Percentiles rank a stretch among this genome's conserved stretches.
Conservation (phyloP, 2,888 invertebrate genomes). For the Caenorhabditis afra region DNA sequence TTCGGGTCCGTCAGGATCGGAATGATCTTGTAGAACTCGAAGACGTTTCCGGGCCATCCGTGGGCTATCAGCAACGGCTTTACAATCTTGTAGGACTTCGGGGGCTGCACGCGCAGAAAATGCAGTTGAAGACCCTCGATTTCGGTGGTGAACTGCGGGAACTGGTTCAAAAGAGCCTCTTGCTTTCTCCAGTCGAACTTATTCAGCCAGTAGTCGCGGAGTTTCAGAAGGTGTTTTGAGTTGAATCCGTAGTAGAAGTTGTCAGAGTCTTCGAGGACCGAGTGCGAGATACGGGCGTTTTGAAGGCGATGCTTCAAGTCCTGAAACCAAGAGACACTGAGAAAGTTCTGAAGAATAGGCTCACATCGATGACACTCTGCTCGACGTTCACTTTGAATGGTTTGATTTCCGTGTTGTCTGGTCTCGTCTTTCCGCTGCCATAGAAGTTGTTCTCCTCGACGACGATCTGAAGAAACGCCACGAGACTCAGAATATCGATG, state of each 20-base stretch:
- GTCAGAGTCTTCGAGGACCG: slow-evolving; percentile 81
- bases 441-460: slow-evolving; percentile 71
- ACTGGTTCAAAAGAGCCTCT: slow-evolving; percentile 86
- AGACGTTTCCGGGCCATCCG: slow-evolving; percentile 90
- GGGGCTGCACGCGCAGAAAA: slow-evolving; percentile 85
- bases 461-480: slow-evolving; percentile 62
- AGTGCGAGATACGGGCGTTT: slow-evolving; percentile 77
- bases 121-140: slow-evolving; percentile 87
- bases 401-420: slow-evolving; percentile 68
- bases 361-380: slow-evolving; percentile 63
- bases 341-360: not conserved
- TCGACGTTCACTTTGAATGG: slow-evolving; percentile 73
- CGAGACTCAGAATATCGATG: not conserved
- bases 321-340: slow-evolving; percentile 16
- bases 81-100: slow-evolving; percentile 75
- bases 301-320: slow-evolving; percentile 82
- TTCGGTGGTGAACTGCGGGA: slow-evolving; percentile 87
- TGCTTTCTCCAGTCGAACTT: slow-evolving; percentile 87
- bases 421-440: slow-evolving; percentile 65
- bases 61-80: slow-evolving; percentile 86
- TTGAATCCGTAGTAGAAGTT: slow-evolving; percentile 90
- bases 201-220: slow-evolving; percentile 87
- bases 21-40: slow-evolving; percentile 87
- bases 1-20: slow-evolving; percentile 83
- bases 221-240: slow-evolving; percentile 82